Percentiles rank a stretch among this genome's conserved stretches.
phyloP scores from a whole-genome alignment of 2,888 invertebrate species.

The Mesoligia furuncula region DNA sequence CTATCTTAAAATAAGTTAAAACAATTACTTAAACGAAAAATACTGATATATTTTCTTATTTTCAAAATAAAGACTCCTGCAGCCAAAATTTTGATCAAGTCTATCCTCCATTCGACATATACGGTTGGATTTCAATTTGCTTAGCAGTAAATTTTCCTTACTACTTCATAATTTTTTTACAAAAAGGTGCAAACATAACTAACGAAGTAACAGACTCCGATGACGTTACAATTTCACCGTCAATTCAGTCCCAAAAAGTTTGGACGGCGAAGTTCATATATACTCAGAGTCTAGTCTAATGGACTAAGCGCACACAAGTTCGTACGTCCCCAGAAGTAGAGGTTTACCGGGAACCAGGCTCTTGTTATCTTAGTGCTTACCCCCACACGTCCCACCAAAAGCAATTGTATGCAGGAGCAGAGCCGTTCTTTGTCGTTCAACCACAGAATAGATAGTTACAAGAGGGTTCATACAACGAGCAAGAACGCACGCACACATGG shows the following conservation, averaged over 20 bases:
- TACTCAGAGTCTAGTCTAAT: slow-evolving; percentile 5
- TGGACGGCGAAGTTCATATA: background rate
- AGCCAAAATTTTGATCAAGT: background rate
- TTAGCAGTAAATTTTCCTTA: background rate
- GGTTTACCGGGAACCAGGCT: slow-evolving; percentile 28
- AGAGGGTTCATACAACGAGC: background rate
- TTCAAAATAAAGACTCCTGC: background rate
- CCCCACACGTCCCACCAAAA: slow-evolving; percentile 1
- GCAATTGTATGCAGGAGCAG: slow-evolving; percentile 29
- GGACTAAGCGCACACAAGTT: slow-evolving; percentile 3
- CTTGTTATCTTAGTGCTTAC: slow-evolving; percentile 16
- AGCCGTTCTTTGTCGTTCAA: slow-evolving; percentile 10
- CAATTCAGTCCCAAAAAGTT: background rate
- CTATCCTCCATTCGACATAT: too few species aligned
- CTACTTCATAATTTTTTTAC: background rate
- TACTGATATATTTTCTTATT: background rate
- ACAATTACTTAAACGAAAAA: background rate
- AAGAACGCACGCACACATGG: background rate
- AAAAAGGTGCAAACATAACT: background rate
- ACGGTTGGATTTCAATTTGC: background rate
- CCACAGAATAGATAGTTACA: slow-evolving; percentile 1
- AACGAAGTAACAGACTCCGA: background rate
- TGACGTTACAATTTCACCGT: background rate
- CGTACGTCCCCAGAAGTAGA: background rate
- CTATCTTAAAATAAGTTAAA: background rate